A percentile compares a stretch with the other conserved stretches of the same genome.
Evolutionary conservation across 2,888 invertebrate species (phyloP).

Genomic region (Tachystola acroxantha): DNA sequence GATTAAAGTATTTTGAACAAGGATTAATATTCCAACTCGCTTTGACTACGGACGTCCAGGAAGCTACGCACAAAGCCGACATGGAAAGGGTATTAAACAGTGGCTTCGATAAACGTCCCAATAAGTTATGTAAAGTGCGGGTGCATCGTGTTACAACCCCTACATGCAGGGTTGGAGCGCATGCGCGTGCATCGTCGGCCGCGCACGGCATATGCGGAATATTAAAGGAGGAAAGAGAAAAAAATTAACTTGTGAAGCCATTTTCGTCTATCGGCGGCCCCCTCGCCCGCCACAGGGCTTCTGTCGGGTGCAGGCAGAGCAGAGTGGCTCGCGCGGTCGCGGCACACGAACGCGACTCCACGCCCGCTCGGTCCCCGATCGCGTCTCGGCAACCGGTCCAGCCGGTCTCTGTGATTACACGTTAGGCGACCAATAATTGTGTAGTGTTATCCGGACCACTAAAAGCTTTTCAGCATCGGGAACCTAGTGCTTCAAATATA

Average conservation of each 20-base stretch:
- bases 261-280: constrained; percentile 73
- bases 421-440: constrained; percentile 55
- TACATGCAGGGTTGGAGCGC: constrained; percentile 56
- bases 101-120: constrained; percentile 73
- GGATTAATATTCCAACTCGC: constrained; percentile 58
- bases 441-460: constrained; percentile 47
- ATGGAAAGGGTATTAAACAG: constrained; percentile 72
- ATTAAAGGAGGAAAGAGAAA: constrained; percentile 79
- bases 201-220: constrained; percentile 77
- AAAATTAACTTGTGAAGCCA: constrained; percentile 78
- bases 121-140: constrained; percentile 76
- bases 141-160: constrained; percentile 75
- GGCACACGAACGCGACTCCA: constrained; percentile 35
- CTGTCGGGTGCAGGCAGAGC: constrained; percentile 52
- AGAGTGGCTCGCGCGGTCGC: constrained; percentile 62
- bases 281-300: constrained; percentile 64
- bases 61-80: constrained; percentile 67
- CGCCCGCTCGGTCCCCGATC: constrained; percentile 15
- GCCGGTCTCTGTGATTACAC: constrained; percentile 47
- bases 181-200: constrained; percentile 70
- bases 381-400: constrained; percentile 41
- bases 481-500: constrained; percentile 23
- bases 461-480: constrained; percentile 31
- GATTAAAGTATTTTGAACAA: constrained; percentile 50
- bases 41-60: constrained; percentile 40